Base-by-base conservation (phyloP, 1,140 invertebrate species). In the Euglossa dilemma region DNA sequence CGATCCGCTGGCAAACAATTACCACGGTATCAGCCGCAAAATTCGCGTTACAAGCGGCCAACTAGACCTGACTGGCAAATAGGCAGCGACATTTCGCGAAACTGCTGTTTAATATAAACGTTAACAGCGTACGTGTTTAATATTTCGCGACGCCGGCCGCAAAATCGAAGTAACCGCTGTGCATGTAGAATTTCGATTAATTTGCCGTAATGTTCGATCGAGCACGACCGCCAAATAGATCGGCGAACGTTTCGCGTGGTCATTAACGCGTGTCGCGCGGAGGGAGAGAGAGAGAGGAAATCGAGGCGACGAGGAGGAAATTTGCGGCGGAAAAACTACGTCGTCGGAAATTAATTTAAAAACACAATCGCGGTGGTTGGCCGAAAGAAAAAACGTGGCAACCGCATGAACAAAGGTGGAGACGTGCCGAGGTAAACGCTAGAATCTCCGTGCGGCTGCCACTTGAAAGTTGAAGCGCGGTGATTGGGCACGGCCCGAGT, bases 401-500 rank as follows among this genome's bases (percentile, higher is more conserved):
- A 36, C 36, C 36, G 36, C 36, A 36, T 36, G 36, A 36, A 36
- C 36, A 36, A 36, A 36, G 36, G 36, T 36, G 36, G 1, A 36
- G 36, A 36, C 36, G 36, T 36, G 36, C 36, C 4, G 1, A 1
- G 36, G 36, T 36, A 36, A 36, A 36, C 1, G 64, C 8, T 23
- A 23, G 54, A 54, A 16, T 36, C 12, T 80, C 64, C n/a, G 11
- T 73, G 52, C n/a, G 47, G 23, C 36, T 23, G 59, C 28, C 77
- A 28, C 79, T 85, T 56, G 73, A 83, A 78, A 79, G 71, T 87
- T 59, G 47, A 36, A 36, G 6, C 50, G 59, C 74, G 76, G 45
- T 28, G 78, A 77, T 82, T 74, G 83, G 61, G 18, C 52, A 69
- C 52, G 28, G 36, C 50, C 52, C 50, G 57, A 78, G 52, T 83